These are phyloP conservation scores for Acipenser oxyrinchus DNA, from an alignment of 2,797 vertebrate species.

Conservation along the genomic window DNA sequence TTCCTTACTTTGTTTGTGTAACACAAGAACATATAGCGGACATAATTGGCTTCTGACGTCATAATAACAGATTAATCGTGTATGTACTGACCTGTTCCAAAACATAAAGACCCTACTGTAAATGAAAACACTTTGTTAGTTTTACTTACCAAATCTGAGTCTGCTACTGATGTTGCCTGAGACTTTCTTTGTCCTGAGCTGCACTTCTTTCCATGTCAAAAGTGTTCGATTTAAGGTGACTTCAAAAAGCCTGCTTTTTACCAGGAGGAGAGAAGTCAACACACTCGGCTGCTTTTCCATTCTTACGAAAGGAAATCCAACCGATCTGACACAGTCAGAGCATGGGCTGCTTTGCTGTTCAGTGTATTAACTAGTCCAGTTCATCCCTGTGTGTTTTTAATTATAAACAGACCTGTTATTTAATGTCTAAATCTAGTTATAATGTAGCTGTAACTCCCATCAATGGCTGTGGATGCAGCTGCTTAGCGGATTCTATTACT, in stretches of 20 bases:
- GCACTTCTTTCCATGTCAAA: conserved; percentile 60
- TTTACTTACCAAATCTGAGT: conserved; percentile 40
- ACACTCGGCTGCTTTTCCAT: conserved; percentile 44
- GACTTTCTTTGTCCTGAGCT: conserved; percentile 25
- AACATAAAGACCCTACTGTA: no score
- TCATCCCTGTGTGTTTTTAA: conserved; percentile 2
- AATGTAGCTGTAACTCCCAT: not conserved
- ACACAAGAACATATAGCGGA: no score
- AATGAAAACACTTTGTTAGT: no score
- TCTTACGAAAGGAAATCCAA: conserved; percentile 6
- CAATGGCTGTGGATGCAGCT: not conserved
- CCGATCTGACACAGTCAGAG: not conserved
- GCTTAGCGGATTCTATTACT: conserved; percentile 22
- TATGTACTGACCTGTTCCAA: no score
- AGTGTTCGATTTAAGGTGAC: conserved; percentile 56
- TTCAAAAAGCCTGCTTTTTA: conserved; percentile 53
- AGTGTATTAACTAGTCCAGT: conserved; percentile 12
- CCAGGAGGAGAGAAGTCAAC: conserved; percentile 58
- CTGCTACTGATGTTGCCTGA: conserved; percentile 30
- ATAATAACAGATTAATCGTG: no score
- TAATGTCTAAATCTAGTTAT: no score
- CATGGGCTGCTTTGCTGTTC: not conserved
- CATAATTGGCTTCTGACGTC: no score
- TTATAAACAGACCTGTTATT: no score
- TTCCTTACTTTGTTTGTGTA: no score